Conservation (phyloP, 2,888 invertebrate genomes). For the Epirrhoe alternata region DNA sequence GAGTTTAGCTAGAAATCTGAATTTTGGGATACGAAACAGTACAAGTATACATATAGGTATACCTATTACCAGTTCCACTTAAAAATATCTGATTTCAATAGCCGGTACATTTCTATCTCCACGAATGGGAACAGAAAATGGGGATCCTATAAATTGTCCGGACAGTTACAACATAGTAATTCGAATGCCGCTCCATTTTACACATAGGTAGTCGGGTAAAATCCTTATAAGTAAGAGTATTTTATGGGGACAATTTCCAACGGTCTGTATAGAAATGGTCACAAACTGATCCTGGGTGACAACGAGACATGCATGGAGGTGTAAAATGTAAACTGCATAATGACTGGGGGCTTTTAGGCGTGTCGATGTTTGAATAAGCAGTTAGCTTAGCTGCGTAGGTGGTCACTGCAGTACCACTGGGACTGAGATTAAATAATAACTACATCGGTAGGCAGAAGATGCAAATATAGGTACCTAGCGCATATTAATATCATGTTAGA, state of each 20-base stretch:
- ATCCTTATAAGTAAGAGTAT: slow-evolving; percentile 42
- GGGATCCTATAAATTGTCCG: slow-evolving; percentile 43
- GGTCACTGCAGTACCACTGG: slow-evolving; percentile 44
- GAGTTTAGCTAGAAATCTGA: not conserved
- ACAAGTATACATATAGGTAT: slow-evolving; percentile 2
- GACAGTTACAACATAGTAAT: slow-evolving; percentile 47
- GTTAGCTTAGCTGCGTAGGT: slow-evolving; percentile 59
- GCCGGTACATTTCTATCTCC: slow-evolving; percentile 42
- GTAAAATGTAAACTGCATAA: slow-evolving; percentile 55
- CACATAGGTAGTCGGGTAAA: slow-evolving; percentile 34
- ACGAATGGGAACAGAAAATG: slow-evolving; percentile 44
- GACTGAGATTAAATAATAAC: not conserved
- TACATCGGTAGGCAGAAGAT: not conserved
- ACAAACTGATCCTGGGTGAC: slow-evolving; percentile 51
- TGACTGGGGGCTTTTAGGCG: slow-evolving; percentile 46
- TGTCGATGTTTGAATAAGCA: slow-evolving; percentile 57
- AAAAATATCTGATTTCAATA: slow-evolving; percentile 37
- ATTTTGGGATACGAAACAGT: not conserved
- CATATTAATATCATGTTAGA: not conserved
- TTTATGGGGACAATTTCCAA: slow-evolving; percentile 37
- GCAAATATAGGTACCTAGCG: too few species aligned
- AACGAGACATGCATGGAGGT: slow-evolving; percentile 48
- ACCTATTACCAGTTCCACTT: slow-evolving; percentile 28
- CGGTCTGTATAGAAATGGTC: slow-evolving; percentile 38
- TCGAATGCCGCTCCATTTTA: slow-evolving; percentile 42